phyloP scores from a whole-genome alignment of 2,797 vertebrate species.

The Pogonophryne albipinna region DNA sequence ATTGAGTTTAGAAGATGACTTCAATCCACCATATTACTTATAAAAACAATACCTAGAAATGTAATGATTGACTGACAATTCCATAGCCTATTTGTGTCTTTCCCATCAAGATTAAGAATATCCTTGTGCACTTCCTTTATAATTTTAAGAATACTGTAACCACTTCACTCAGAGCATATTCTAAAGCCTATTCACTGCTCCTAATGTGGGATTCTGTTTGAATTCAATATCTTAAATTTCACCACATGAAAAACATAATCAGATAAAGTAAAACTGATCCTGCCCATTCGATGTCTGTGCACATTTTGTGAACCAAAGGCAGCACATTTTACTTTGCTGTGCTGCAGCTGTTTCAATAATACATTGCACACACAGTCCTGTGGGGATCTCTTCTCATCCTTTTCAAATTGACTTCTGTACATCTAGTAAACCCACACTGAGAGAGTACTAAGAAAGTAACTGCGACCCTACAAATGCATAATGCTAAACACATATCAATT shows the following conservation, averaged over 20 bases:
- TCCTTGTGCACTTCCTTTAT: background rate
- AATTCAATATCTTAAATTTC: background rate
- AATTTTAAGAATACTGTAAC: slow-evolving; percentile 1
- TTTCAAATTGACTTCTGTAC: slow-evolving; percentile 55
- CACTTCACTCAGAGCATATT: background rate
- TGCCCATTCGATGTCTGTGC: slow-evolving; percentile 15
- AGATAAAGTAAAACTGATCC: slow-evolving; percentile 5
- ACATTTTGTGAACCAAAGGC: slow-evolving; percentile 16
- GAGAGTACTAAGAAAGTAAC: slow-evolving; percentile 3
- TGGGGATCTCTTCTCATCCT: slow-evolving; percentile 50
- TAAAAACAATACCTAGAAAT: slow-evolving; percentile 11
- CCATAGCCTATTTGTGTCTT: background rate
- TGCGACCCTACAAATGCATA: slow-evolving; percentile 23
- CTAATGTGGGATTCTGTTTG: slow-evolving; percentile 9
- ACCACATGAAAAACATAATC: slow-evolving; percentile 2
- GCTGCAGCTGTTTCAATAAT: slow-evolving; percentile 48
- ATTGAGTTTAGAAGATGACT: slow-evolving; percentile 30
- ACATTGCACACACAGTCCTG: slow-evolving; percentile 31
- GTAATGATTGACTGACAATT: background rate
- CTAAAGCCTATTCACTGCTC: background rate
- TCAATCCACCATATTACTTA: slow-evolving; percentile 24
- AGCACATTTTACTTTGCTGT: slow-evolving; percentile 7
- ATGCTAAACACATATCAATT: slow-evolving; percentile 23
- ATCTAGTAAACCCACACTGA: slow-evolving; percentile 31
- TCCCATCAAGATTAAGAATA: background rate